phyloP scores from a whole-genome alignment of 1,140 invertebrate species.

The Chymomyza costata region DNA sequence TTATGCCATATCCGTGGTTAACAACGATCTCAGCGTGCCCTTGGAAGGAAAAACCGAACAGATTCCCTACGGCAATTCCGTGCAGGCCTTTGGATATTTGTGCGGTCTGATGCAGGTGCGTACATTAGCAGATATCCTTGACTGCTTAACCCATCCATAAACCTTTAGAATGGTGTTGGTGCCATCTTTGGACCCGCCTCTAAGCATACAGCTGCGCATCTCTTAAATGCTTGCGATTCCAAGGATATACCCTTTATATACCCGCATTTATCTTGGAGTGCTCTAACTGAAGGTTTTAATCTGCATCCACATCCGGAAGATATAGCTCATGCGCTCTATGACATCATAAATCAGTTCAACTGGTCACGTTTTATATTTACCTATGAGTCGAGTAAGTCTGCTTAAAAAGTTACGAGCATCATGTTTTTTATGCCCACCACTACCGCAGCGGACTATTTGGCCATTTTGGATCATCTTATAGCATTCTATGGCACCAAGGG shows the following conservation, averaged over 20 bases:
- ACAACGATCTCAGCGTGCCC: constrained; percentile 56
- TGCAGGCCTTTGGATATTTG: constrained; percentile 67
- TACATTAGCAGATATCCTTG: background rate
- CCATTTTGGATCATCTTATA: constrained; percentile 86
- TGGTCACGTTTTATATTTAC: constrained; percentile 92
- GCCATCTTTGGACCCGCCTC: constrained; percentile 89
- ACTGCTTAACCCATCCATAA: background rate
- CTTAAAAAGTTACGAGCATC: background rate
- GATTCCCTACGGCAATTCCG: constrained; percentile 64
- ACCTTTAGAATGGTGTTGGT: constrained; percentile 80
- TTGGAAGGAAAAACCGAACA: constrained; percentile 40
- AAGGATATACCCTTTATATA: constrained; percentile 92
- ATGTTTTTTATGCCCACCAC: no score
- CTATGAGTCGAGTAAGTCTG: constrained; percentile 81
- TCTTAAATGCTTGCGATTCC: constrained; percentile 91
- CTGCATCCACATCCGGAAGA: constrained; percentile 87
- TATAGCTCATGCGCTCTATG: constrained; percentile 83
- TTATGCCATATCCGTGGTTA: constrained; percentile 59
- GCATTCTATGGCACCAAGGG: constrained; percentile 80
- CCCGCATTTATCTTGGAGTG: constrained; percentile 80
- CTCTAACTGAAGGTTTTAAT: constrained; percentile 82
- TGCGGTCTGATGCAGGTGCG: constrained; percentile 74
- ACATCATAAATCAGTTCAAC: constrained; percentile 83
- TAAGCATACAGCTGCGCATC: constrained; percentile 80
- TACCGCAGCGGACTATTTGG: constrained; percentile 77